These are phyloP conservation scores for Limosa lapponica DNA, from an alignment of 2,797 vertebrate genomes.

Conservation along the genomic window DNA sequence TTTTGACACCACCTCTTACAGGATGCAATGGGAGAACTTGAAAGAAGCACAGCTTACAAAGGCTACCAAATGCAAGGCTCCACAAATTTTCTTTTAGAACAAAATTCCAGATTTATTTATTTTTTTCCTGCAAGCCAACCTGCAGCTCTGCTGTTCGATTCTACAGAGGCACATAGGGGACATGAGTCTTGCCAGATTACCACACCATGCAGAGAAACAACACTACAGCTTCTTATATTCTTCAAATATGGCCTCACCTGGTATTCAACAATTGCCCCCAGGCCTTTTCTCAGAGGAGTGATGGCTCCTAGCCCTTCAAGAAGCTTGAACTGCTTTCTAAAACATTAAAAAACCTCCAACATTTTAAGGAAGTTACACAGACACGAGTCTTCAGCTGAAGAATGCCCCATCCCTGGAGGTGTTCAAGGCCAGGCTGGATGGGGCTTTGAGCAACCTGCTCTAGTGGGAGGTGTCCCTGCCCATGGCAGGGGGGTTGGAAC, in stretches of 20 bases:
- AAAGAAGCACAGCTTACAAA: background rate
- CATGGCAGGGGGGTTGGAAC: no score
- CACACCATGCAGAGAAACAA: background rate
- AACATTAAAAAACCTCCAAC: fast-evolving
- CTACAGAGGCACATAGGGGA: background rate
- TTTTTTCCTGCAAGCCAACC: background rate
- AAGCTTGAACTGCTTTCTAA: background rate
- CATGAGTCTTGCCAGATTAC: background rate
- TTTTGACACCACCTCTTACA: background rate
- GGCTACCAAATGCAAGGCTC: background rate
- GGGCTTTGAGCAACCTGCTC: no score
- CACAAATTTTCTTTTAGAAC: background rate
- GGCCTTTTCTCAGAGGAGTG: background rate
- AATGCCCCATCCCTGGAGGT: no score
- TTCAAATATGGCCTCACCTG: background rate
- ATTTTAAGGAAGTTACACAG: background rate
- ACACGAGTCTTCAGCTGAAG: background rate
- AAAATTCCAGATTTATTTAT: background rate
- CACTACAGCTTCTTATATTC: background rate
- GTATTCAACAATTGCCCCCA: background rate
- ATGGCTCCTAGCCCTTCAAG: background rate
- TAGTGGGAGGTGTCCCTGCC: no score
- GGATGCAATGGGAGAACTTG: background rate
- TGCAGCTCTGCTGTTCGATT: background rate
- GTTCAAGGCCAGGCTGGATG: no score